These are phyloP conservation scores for Lepidonotus clava DNA, from an alignment of 2,888 invertebrate genomes.

Conservation along the genomic window DNA sequence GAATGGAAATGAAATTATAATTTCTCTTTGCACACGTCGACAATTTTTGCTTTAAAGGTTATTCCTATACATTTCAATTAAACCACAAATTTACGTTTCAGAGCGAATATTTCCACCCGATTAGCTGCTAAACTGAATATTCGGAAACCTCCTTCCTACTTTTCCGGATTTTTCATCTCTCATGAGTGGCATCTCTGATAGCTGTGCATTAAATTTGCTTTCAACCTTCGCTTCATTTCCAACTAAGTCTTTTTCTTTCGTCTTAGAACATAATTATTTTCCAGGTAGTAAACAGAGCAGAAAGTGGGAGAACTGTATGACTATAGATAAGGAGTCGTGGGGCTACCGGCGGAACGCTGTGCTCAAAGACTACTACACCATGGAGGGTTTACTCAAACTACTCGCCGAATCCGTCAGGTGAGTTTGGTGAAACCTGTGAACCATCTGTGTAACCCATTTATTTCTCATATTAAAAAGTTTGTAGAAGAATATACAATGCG, in stretches of 20 bases:
- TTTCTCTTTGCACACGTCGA: no score
- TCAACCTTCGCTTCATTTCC: background rate
- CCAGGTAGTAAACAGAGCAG: background rate
- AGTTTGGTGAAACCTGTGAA: background rate
- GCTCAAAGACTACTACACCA: conserved; percentile 73
- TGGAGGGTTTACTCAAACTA: conserved; percentile 83
- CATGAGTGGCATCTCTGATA: no score
- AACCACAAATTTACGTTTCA: no score
- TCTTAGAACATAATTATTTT: background rate
- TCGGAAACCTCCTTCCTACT: no score
- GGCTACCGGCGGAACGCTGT: conserved; percentile 86
- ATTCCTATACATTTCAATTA: no score
- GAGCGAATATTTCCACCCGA: no score
- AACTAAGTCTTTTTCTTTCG: background rate
- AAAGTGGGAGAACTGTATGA: conserved; percentile 26
- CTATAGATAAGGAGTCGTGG: conserved; percentile 85
- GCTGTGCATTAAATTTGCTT: no score
- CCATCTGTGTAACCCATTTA: background rate
- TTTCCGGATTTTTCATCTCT: no score
- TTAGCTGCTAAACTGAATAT: no score
- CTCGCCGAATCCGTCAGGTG: conserved; percentile 79
- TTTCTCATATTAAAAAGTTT: background rate
- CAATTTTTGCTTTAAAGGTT: no score
- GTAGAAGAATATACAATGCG: background rate
- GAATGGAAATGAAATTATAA: no score